phyloP scores from a whole-genome alignment of 2,888 invertebrate species.

The Dynastes tityus region DNA sequence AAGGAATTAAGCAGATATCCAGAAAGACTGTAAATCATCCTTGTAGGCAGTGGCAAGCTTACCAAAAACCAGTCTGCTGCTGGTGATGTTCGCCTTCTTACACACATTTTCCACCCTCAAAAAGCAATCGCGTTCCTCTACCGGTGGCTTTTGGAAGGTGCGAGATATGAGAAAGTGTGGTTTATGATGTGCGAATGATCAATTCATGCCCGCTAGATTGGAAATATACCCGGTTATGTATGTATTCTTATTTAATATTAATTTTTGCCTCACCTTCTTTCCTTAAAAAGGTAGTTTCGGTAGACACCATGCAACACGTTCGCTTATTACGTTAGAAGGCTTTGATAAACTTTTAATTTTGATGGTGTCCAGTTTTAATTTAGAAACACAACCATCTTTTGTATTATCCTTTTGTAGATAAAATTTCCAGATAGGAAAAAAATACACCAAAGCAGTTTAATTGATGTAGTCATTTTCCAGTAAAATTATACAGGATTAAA shows the following conservation, averaged over 20 bases:
- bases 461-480: conserved; percentile 46
- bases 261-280: background rate
- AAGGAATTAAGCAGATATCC: conserved; percentile 64
- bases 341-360: no score
- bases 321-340: no score
- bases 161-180: conserved; percentile 52
- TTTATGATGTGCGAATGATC: conserved; percentile 60
- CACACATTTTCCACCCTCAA: conserved; percentile 18
- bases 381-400: no score
- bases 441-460: conserved; percentile 44
- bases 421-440: background rate
- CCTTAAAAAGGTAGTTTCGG: background rate
- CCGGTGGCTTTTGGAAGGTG: background rate
- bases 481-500: conserved; percentile 48
- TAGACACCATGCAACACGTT: no score
- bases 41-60: conserved; percentile 54
- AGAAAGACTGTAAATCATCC: conserved; percentile 64
- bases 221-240: conserved; percentile 49
- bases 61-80: conserved; percentile 51
- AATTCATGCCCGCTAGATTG: conserved; percentile 56
- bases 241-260: conserved; percentile 1
- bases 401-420: background rate
- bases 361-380: no score
- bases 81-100: conserved; percentile 44
- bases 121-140: conserved; percentile 42